phyloP scores from a whole-genome alignment of 1,140 invertebrate genomes.

The Hypothenemus hampei region DNA sequence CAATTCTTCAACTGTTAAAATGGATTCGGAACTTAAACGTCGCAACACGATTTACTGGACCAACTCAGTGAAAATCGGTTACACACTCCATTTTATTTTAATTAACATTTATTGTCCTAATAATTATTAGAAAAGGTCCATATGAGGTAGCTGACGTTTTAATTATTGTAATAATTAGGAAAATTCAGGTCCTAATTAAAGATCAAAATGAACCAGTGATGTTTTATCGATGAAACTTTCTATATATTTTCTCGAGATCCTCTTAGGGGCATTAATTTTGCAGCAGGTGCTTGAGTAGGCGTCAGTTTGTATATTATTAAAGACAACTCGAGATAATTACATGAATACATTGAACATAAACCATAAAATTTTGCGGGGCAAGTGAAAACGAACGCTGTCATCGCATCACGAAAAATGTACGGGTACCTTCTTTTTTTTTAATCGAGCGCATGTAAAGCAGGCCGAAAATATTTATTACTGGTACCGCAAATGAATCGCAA shows the following conservation, averaged over 20 bases:
- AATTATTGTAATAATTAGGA: not conserved
- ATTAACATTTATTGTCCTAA: not conserved
- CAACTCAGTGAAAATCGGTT: no score
- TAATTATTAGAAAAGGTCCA: no score
- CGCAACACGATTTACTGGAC: no score
- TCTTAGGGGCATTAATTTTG: conserved; percentile 7
- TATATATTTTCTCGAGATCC: conserved; percentile 10
- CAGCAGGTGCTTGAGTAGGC: conserved; percentile 21
- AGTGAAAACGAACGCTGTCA: conserved; percentile 12
- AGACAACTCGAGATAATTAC: conserved; percentile 21
- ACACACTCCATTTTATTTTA: no score
- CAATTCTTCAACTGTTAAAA: no score
- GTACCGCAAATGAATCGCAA: no score
- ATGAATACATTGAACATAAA: conserved; percentile 23
- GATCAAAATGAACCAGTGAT: not conserved
- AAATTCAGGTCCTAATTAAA: not conserved
- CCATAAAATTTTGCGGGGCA: conserved; percentile 11
- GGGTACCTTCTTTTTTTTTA: no score
- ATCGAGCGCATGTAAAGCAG: no score
- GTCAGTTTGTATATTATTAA: conserved; percentile 23
- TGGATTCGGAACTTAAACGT: no score
- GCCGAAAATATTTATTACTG: no score
- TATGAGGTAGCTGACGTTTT: no score
- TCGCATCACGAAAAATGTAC: no score
- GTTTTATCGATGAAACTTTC: conserved; percentile 3